Evolutionary conservation across 2,888 invertebrate species (phyloP).

Genomic region (Ornithoptera priamus): DNA sequence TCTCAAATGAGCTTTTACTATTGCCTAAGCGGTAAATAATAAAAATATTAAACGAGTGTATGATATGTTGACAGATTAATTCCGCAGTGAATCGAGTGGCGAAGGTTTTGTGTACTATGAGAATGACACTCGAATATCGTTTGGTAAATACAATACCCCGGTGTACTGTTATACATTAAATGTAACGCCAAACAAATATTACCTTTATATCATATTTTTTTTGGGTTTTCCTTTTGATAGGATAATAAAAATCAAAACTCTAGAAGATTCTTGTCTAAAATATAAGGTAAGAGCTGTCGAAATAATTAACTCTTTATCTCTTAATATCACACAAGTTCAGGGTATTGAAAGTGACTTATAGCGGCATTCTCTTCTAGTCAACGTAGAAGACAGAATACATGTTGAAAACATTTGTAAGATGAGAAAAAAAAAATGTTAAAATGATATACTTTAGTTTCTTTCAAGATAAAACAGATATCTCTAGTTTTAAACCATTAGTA

Average conservation of each 20-base stretch:
- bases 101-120: conserved; percentile 1
- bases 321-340: too few relatives aligned
- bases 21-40: conserved; percentile 3
- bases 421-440: too few relatives aligned
- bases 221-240: neutral
- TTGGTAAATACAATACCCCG: neutral
- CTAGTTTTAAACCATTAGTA: too few relatives aligned
- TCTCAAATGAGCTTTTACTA: neutral
- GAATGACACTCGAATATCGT: neutral
- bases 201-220: neutral
- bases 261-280: neutral
- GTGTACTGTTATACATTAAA: neutral
- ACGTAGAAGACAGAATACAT: too few relatives aligned
- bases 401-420: too few relatives aligned
- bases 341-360: too few relatives aligned
- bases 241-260: neutral
- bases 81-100: neutral
- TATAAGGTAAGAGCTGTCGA: neutral
- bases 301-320: neutral
- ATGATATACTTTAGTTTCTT: too few relatives aligned
- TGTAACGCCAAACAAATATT: neutral
- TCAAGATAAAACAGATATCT: too few relatives aligned
- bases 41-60: neutral
- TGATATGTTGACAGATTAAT: conserved; percentile 10
- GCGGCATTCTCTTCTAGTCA: too few relatives aligned